A percentile compares a stretch with the other conserved stretches of the same genome.
These are phyloP conservation scores for Sthenelais limicola DNA, from an alignment of 2,888 invertebrate species.

Conservation along the genomic window DNA sequence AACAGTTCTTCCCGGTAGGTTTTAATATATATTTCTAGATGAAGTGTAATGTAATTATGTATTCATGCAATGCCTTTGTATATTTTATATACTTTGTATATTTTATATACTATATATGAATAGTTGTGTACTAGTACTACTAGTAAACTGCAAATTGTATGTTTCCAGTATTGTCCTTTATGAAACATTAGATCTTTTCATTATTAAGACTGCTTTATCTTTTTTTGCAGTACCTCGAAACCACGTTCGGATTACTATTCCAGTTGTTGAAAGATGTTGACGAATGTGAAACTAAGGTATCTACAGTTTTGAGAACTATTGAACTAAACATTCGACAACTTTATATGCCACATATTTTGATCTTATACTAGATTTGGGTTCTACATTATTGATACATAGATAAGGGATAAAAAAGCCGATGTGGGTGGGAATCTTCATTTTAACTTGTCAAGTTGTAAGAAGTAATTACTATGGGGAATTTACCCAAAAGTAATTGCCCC, in stretches of 20 bases:
- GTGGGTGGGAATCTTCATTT: no score
- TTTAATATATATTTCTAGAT: constrained; percentile 28
- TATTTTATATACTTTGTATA: no score
- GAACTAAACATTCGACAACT: no score
- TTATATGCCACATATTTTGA: no score
- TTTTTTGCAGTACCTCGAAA: constrained; percentile 78
- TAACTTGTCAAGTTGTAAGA: no score
- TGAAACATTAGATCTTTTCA: constrained; percentile 2
- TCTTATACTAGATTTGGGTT: no score
- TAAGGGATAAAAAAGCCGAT: no score
- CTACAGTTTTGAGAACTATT: constrained; percentile 8
- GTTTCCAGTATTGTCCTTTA: neutral
- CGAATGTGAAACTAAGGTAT: constrained; percentile 92
- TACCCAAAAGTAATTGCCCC: no score
- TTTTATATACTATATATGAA: neutral
- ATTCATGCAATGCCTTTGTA: no score
- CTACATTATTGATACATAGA: no score
- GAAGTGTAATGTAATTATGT: neutral
- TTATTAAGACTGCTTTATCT: constrained; percentile 32
- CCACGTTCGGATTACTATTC: constrained; percentile 85
- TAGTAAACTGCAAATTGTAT: neutral
- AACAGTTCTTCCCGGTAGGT: constrained; percentile 83
- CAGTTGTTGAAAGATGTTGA: constrained; percentile 87
- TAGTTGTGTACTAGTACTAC: no score
- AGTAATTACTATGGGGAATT: no score